Evolutionary conservation across 1,140 invertebrate species (phyloP).

Genomic region (Microplitis demolitor): DNA sequence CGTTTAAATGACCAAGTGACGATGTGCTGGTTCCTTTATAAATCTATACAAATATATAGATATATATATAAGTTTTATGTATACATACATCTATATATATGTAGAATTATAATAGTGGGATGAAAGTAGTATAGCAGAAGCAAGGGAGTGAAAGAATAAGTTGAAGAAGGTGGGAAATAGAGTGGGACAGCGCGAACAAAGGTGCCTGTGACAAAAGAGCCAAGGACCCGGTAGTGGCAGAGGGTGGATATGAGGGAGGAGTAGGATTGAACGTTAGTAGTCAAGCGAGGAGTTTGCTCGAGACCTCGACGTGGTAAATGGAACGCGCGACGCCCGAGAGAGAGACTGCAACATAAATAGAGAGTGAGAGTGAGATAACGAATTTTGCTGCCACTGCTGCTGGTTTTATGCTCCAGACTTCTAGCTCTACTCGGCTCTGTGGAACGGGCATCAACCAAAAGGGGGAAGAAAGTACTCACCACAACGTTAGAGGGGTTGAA

Average conservation of each 20-base stretch:
- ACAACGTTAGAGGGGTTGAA: slow-evolving; percentile 52
- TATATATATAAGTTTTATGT: neutral
- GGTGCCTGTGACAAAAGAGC: slow-evolving; percentile 59
- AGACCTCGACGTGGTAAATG: slow-evolving; percentile 25
- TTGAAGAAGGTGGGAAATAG: slow-evolving; percentile 43
- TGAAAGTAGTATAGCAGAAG: neutral
- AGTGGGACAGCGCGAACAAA: slow-evolving; percentile 57
- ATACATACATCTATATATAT: neutral
- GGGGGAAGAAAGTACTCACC: slow-evolving; percentile 19
- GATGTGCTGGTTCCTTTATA: too few relatives aligned
- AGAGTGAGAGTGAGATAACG: slow-evolving; percentile 14
- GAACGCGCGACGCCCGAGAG: slow-evolving; percentile 17
- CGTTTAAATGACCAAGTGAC: too few relatives aligned
- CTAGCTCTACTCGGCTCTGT: neutral
- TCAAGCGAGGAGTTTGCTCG: slow-evolving; percentile 6
- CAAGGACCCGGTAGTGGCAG: slow-evolving; percentile 38
- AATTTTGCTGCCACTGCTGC: slow-evolving; percentile 19
- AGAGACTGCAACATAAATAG: neutral
- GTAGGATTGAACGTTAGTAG: slow-evolving; percentile 24
- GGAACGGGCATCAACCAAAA: neutral
- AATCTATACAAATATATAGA: too few relatives aligned
- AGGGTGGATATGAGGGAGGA: slow-evolving; percentile 29
- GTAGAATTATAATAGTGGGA: neutral
- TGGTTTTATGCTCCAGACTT: neutral
- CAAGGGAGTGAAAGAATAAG: neutral